Base-by-base conservation (phyloP, 2,113 vertebrate species). In the Bos indicus region DNA sequence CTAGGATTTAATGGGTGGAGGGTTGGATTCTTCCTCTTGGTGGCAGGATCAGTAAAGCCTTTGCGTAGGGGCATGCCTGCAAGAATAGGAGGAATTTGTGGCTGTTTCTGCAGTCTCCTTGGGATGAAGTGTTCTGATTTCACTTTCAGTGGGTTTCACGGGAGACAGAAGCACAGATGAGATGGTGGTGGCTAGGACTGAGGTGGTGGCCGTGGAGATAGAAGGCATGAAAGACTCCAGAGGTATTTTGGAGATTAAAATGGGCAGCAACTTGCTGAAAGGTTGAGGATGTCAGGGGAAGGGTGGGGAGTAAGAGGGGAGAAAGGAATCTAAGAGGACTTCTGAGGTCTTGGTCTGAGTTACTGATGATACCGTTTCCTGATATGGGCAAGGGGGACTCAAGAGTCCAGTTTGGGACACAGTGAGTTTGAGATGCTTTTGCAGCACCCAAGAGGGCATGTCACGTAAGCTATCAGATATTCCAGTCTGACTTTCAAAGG, bases 41-140 rank as follows among this genome's bases (percentile, higher is more conserved):
- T 36, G 21, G 46, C n/a, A 74, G 62, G 7, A 43, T 64, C 12
- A 62, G 88, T 40, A 64, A 54, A 86, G 59, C 23, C 46, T 28
- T 40, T 62, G 25, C 9, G 2, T 33, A 57, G 60, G 51, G 19
- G 19, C 1, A 0, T 5, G 48, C 9, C 0, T 15, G 7, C 71
- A 48, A 51, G 36, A 52, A 46, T 12, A 48, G 19, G 28, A 78
- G 21, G n/a, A 19, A n/a, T 6, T 30, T 12, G 30, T 48, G 56
- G 56, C 56, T 57, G 19, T 28, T 33, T 52, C 26, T 7, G 1
- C 54, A 77, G 0, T 87, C 71, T 28, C 56, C 71, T 46, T 1
- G 2, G 48, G 51, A 25, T 67, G 25, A 92, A 23, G 21, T 15
- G 7, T 74, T 59, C 62, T 25, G 13, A 88, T 36, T 21, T 57